A percentile compares a stretch with the other conserved stretches of the same genome.
These are phyloP conservation scores for Anoplius nigerrimus DNA, from an alignment of 2,888 invertebrate species.

Conservation along the genomic window DNA sequence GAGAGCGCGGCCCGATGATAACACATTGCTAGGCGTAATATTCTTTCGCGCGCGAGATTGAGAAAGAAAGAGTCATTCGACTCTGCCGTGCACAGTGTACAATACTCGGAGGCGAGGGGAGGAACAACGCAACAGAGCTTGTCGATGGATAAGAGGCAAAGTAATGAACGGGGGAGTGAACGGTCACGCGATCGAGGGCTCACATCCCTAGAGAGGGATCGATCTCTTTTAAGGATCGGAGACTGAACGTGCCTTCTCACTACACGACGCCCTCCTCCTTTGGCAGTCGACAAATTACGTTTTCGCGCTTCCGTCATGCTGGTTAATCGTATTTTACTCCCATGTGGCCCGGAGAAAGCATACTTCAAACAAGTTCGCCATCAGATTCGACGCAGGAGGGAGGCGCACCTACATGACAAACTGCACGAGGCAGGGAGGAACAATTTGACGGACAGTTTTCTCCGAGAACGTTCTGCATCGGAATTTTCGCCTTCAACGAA, in stretches of 20 bases:
- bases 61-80: constrained; percentile 35
- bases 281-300: constrained; percentile 17
- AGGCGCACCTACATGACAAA: too few relatives aligned
- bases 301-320: constrained; percentile 25
- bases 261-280: not conserved
- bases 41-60: constrained; percentile 5
- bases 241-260: constrained; percentile 31
- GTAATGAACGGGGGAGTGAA: constrained; percentile 55
- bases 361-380: too few relatives aligned
- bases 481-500: constrained; percentile 17
- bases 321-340: too few relatives aligned
- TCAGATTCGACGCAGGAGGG: too few relatives aligned
- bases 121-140: constrained; percentile 17
- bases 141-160: constrained; percentile 48
- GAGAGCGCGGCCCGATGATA: too few relatives aligned
- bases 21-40: not conserved
- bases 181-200: constrained; percentile 59
- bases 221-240: constrained; percentile 38
- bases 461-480: constrained; percentile 1
- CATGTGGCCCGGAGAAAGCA: too few relatives aligned
- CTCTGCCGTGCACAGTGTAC: constrained; percentile 18
- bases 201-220: constrained; percentile 38
- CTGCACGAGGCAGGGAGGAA: too few relatives aligned
- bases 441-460: not conserved
- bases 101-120: constrained; percentile 9